These are phyloP conservation scores for Craterocephalus amniculus DNA, from an alignment of 2,797 vertebrate genomes.

Conservation along the genomic window DNA sequence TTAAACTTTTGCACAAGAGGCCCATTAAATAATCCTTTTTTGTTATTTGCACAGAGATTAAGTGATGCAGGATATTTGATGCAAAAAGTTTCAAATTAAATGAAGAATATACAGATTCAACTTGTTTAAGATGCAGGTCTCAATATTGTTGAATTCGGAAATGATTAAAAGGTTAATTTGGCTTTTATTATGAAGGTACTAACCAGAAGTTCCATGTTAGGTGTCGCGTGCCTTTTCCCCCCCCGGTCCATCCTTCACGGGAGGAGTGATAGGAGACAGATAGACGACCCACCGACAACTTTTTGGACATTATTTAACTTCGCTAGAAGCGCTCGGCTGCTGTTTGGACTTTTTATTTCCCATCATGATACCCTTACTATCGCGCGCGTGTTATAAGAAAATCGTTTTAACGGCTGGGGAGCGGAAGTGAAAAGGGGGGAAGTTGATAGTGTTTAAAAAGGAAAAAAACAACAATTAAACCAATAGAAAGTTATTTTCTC, in stretches of 20 bases:
- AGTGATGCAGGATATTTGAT: too few species aligned
- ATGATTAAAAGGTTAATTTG: too few species aligned
- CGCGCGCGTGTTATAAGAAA: not conserved
- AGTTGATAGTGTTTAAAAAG: slow-evolving; percentile 44
- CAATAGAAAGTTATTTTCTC: slow-evolving; percentile 31
- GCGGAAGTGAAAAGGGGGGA: slow-evolving; percentile 77
- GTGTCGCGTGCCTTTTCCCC: not conserved
- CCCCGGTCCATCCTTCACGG: slow-evolving; percentile 12
- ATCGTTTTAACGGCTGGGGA: slow-evolving; percentile 25
- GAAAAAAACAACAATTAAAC: slow-evolving; percentile 29
- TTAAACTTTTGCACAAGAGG: too few species aligned
- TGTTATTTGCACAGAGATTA: too few species aligned
- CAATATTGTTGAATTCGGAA: not conserved
- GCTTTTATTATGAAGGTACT: slow-evolving; percentile 54
- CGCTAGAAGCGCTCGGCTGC: slow-evolving; percentile 20
- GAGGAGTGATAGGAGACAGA: slow-evolving; percentile 55
- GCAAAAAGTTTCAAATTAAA: not conserved
- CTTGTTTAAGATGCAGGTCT: not conserved
- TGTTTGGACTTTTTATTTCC: not conserved
- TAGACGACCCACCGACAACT: slow-evolving; percentile 22
- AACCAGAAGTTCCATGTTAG: not conserved
- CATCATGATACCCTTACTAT: slow-evolving; percentile 26
- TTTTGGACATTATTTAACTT: slow-evolving; percentile 18
- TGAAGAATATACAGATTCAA: too few species aligned
- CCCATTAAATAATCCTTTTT: too few species aligned